Percentiles rank a stretch among this genome's conserved stretches.
Conservation (phyloP, 2,113 vertebrate genomes). For the Carassius auratus region DNA sequence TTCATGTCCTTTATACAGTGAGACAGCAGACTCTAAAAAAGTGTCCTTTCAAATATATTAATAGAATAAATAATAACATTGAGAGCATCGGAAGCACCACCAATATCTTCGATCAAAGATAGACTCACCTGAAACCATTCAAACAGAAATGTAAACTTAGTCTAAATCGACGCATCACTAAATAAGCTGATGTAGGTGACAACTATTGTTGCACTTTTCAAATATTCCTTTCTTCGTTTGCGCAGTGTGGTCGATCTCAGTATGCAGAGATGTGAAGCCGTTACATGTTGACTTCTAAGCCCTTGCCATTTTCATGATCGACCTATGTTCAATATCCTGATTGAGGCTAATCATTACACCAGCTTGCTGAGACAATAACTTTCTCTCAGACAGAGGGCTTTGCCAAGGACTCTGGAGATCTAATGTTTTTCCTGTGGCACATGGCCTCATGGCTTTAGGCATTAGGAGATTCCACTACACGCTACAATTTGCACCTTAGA, state of each 20-base stretch:
- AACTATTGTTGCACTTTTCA: background rate
- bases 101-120: background rate
- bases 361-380: constrained; percentile 74
- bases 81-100: background rate
- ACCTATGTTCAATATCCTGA: constrained; percentile 78
- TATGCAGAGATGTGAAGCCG: constrained; percentile 23
- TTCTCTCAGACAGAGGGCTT: constrained; percentile 74
- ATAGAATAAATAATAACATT: background rate
- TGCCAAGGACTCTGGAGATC: constrained; percentile 74
- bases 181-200: background rate
- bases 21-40: too few species aligned
- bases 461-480: constrained; percentile 69
- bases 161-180: background rate
- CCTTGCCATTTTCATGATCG: constrained; percentile 74
- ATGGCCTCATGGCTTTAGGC: constrained; percentile 67
- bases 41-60: background rate
- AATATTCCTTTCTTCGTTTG: background rate
- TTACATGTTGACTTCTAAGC: constrained; percentile 70
- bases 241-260: constrained; percentile 64
- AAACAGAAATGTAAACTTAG: background rate
- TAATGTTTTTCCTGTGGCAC: constrained; percentile 55
- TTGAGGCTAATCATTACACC: constrained; percentile 77
- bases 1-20: too few species aligned
- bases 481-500: constrained; percentile 61
- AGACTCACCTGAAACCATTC: background rate